A percentile compares a stretch with the other conserved stretches of the same genome.
Evolutionary conservation across 2,113 vertebrate species (phyloP).

Genomic region (Trematomus loennbergii): DNA sequence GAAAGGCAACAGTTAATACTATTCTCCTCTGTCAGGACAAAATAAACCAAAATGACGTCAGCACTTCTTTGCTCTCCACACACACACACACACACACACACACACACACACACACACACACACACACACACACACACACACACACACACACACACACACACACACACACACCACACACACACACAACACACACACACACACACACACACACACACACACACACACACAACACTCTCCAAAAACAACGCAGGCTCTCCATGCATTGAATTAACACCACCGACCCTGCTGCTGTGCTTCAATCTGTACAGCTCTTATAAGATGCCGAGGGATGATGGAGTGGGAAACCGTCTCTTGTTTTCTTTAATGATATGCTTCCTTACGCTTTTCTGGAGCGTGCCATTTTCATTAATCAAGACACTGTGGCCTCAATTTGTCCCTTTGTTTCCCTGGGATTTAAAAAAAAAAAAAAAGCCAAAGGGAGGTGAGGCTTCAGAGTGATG

Average conservation of each 20-base stretch:
- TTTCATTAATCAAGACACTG: constrained; percentile 37
- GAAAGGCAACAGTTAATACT: not conserved
- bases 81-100: too few species aligned
- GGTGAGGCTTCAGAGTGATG: constrained; percentile 18
- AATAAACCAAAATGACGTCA: not conserved
- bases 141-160: too few species aligned
- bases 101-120: too few species aligned
- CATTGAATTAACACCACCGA: constrained; percentile 48
- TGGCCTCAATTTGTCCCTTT: constrained; percentile 40
- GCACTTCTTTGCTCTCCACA: too few species aligned
- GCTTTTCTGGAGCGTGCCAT: constrained; percentile 21
- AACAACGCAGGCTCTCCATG: constrained; percentile 1
- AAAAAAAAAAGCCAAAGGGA: not conserved
- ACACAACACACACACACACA: too few species aligned
- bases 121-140: too few species aligned
- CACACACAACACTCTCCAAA: too few species aligned
- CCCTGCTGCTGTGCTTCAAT: constrained; percentile 19
- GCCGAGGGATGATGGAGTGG: not conserved
- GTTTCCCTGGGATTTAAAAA: constrained; percentile 15
- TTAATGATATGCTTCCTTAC: constrained; percentile 6
- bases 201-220: too few species aligned
- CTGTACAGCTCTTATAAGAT: constrained; percentile 22
- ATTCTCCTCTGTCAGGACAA: not conserved
- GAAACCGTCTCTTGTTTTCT: not conserved
- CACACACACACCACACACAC: too few species aligned